Percentiles rank a stretch among this genome's conserved stretches.
phyloP scores from a whole-genome alignment of 2,888 invertebrate species.

The Xylophagus ater region DNA sequence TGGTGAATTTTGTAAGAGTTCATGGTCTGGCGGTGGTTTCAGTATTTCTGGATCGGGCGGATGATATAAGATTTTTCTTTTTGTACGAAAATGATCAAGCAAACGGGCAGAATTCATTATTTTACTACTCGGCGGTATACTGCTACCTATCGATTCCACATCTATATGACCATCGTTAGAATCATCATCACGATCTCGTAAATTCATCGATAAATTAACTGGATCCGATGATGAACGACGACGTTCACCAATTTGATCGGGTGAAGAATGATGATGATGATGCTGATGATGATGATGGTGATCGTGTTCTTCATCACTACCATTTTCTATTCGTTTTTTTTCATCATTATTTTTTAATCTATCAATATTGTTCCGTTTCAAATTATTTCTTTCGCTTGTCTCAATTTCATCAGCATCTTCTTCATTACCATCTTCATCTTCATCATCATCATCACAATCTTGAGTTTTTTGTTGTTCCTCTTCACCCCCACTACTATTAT shows the following conservation, averaged over 20 bases:
- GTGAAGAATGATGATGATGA: too few relatives aligned
- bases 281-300: too few relatives aligned
- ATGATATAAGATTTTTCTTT: conserved; percentile 53
- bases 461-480: too few relatives aligned
- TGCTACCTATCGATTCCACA: conserved; percentile 42
- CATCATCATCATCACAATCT: conserved; percentile 36
- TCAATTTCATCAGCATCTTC: conserved; percentile 9
- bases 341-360: conserved; percentile 17
- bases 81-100: conserved; percentile 39
- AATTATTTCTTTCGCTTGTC: conserved; percentile 11
- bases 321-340: conserved; percentile 16
- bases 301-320: conserved; percentile 39
- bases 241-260: conserved; percentile 41
- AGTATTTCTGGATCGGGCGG: conserved; percentile 54
- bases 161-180: conserved; percentile 45
- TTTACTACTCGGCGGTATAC: conserved; percentile 34
- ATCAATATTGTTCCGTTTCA: conserved; percentile 16
- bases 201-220: conserved; percentile 62
- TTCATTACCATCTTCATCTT: conserved; percentile 24
- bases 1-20: conserved; percentile 60
- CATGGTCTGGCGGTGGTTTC: conserved; percentile 52
- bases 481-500: conserved; percentile 17
- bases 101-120: conserved; percentile 29
- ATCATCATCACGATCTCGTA: conserved; percentile 48
- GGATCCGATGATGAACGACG: conserved; percentile 68